Percentiles rank a stretch among this genome's conserved stretches.
Conservation (phyloP, 2,888 invertebrate genomes). For the Drosophila fungiperda region DNA sequence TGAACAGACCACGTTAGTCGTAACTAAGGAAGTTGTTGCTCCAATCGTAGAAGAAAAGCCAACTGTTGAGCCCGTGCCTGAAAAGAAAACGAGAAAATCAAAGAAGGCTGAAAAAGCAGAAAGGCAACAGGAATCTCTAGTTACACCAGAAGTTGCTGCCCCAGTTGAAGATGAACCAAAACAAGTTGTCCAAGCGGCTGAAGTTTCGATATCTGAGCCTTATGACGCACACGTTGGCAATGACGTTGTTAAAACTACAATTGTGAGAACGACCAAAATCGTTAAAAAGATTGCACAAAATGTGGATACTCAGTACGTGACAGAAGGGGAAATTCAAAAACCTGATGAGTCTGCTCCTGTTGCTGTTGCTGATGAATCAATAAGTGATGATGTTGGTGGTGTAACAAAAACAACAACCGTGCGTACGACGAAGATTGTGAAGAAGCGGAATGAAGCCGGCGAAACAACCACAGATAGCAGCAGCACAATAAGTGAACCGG, state of each 20-base stretch:
- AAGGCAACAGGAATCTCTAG: background rate
- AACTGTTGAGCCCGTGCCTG: slow-evolving; percentile 13
- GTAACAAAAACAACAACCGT: slow-evolving; percentile 82
- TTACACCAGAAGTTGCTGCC: slow-evolving; percentile 3
- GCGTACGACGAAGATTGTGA: slow-evolving; percentile 82
- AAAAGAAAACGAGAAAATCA: slow-evolving; percentile 36
- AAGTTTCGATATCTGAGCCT: slow-evolving; percentile 12
- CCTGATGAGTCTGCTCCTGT: slow-evolving; percentile 10
- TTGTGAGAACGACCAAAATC: slow-evolving; percentile 80
- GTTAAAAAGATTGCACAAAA: slow-evolving; percentile 79
- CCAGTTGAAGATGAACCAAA: slow-evolving; percentile 12
- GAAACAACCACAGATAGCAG: slow-evolving; percentile 68
- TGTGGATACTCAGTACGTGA: slow-evolving; percentile 47
- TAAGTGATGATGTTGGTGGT: slow-evolving; percentile 47
- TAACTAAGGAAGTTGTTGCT: background rate
- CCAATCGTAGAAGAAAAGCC: slow-evolving; percentile 39
- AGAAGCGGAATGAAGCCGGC: slow-evolving; percentile 76
- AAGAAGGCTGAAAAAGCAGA: slow-evolving; percentile 23
- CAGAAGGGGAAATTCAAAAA: slow-evolving; percentile 20
- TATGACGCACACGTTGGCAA: slow-evolving; percentile 29
- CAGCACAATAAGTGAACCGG: slow-evolving; percentile 66
- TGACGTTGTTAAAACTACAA: slow-evolving; percentile 79
- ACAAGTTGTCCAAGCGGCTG: slow-evolving; percentile 3
- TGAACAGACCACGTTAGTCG: background rate
- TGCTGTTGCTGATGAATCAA: slow-evolving; percentile 34